Percentiles rank a stretch among this genome's conserved stretches.
phyloP scores from a whole-genome alignment of 2,113 vertebrate genomes.

The Callithrix jacchus region DNA sequence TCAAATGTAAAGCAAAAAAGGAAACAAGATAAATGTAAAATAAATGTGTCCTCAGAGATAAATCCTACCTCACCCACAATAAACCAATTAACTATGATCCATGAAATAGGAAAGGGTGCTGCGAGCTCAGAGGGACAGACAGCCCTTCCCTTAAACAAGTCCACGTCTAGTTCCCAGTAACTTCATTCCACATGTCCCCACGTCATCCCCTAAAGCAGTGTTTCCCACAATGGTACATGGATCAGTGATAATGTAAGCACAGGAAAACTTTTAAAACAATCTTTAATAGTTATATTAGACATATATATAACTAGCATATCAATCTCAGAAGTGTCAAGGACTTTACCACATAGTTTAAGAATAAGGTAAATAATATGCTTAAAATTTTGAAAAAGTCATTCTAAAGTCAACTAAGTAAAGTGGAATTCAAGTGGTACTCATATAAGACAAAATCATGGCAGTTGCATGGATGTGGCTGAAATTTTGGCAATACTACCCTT shows the following conservation, averaged over 20 bases:
- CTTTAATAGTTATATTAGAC: conserved; percentile 6
- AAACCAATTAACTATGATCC: neutral
- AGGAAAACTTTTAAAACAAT: neutral
- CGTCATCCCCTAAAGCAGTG: neutral
- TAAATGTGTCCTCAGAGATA: neutral
- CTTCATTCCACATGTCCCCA: neutral
- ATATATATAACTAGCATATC: neutral
- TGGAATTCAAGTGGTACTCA: neutral
- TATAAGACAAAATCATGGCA: neutral
- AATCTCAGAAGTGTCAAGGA: conserved; percentile 1
- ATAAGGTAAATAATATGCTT: neutral
- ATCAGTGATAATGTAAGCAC: neutral
- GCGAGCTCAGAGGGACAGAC: neutral
- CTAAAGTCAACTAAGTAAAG: neutral
- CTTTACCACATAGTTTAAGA: neutral
- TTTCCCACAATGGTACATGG: neutral
- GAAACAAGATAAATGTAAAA: neutral
- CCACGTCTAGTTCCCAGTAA: neutral
- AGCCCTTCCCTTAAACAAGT: neutral
- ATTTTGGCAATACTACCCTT: neutral
- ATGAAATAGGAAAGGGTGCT: neutral
- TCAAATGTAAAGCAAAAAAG: neutral
- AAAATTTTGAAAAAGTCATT: neutral
- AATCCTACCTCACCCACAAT: neutral
- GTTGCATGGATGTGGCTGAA: neutral